A percentile compares a stretch with the other conserved stretches of the same genome.
Conservation (phyloP, 64 coral and sea anemone species). For the Porites australiensis region DNA sequence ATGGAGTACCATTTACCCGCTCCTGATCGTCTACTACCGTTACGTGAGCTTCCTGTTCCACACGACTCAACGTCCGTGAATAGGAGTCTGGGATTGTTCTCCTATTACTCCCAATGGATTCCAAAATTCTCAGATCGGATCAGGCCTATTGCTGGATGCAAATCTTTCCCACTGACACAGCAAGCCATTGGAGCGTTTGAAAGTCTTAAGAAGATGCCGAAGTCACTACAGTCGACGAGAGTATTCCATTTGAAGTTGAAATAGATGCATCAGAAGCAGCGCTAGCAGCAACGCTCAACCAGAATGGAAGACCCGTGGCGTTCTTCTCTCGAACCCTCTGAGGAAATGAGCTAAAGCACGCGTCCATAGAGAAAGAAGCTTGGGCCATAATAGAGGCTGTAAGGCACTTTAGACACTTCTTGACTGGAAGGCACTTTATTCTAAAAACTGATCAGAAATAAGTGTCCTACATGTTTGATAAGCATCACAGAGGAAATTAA, state of each 20-base stretch:
- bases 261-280: no score
- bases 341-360: no score
- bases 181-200: no score
- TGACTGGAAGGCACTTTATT: constrained; percentile 57
- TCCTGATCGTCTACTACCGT: constrained; percentile 49
- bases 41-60: constrained; percentile 65
- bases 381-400: constrained; percentile 39
- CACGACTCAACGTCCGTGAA: constrained; percentile 47
- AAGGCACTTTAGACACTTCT: constrained; percentile 70
- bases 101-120: constrained; percentile 67
- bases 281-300: no score
- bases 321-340: no score
- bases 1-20: constrained; percentile 57
- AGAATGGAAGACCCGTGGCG: no score
- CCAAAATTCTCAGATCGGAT: constrained; percentile 60
- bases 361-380: constrained; percentile 54
- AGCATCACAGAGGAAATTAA: constrained; percentile 39
- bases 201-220: no score
- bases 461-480: constrained; percentile 68
- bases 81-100: constrained; percentile 71
- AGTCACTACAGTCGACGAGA: no score
- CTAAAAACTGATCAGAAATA: constrained; percentile 61
- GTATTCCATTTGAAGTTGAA: no score
- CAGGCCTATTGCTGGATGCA: no score
- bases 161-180: no score